Evolutionary conservation across 1,140 invertebrate genomes (phyloP), one percentile per base, ranked within the genome.

Genomic region (Nephila pilipes): DNA sequence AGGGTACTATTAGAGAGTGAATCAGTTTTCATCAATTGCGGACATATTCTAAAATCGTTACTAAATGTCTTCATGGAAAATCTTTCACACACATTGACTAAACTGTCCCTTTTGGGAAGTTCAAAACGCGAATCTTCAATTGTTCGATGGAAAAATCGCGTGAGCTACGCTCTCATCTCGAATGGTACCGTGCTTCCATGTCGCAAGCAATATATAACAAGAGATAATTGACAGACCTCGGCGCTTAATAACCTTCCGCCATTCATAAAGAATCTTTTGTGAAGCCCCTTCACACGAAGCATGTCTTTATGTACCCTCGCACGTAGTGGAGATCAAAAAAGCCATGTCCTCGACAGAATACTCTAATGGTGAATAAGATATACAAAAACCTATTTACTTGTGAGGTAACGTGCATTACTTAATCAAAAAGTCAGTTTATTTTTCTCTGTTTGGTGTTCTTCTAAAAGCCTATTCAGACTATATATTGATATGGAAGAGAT

Each of bases 341-440:
- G 22, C 8, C 80, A 55, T 83, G 22, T 25, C n/a, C 80, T n/a
- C 81, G 81, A 83, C 55, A 75, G 16, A 32, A 20, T 25, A 55
- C 38, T 25, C 36, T 54, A 29, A 22, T 57, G 36, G 85, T 87
- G 85, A 87, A 58, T 87, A 87, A 87, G 55, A 36, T 60, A 60
- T 60, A 60, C 25, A 60, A 60, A 60, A 36, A 58, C 85, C 85
- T 87, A 87, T 87, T 87, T 87, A 87, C 81, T 83, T 83, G 81
- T 87, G 22, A 14, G 55, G 80, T 63, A 58, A 60, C 55, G 46
- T 87, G 32, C 85, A 87, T 58, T 87, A 60, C 85, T 87, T 87
- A 87, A 87, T 60, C 85, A 60, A 87, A 87, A 87, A 87, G 38
- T 54, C 54, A 55, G 81, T 83, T 55, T 83, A 57, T 83, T 83